Percentiles rank a stretch among this genome's conserved stretches.
Conservation (phyloP, 53 echinoderm and acorn worm genomes). For the Echinometra lucunter region DNA sequence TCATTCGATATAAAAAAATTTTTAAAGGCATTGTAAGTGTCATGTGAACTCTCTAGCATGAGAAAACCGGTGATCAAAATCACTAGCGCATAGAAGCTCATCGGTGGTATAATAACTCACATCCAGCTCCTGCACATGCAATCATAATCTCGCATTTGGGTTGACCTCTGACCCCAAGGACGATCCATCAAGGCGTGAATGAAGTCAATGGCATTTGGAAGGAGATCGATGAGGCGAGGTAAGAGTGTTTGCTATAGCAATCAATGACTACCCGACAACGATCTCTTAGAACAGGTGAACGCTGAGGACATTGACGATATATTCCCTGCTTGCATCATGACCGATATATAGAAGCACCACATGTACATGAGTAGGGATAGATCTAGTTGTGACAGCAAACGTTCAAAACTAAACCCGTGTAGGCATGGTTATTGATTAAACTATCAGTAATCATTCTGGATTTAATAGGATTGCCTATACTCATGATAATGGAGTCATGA, state of each 20-base stretch:
- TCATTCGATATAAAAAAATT: background rate
- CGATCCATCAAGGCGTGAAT: background rate
- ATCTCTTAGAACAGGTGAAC: background rate
- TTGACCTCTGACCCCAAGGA: background rate
- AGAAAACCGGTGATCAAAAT: background rate
- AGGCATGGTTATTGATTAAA: background rate
- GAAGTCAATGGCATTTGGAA: conserved; percentile 2
- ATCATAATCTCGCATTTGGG: background rate
- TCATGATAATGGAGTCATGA: no score
- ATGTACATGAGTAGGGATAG: background rate
- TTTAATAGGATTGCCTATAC: background rate
- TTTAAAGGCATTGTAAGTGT: background rate
- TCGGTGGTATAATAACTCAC: background rate
- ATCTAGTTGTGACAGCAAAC: background rate
- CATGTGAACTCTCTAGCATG: background rate
- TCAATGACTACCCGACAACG: background rate
- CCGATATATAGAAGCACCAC: background rate
- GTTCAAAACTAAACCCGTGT: background rate
- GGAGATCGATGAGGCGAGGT: conserved; percentile 15
- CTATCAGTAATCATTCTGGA: background rate
- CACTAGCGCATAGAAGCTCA: background rate
- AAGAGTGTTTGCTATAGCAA: conserved; percentile 30
- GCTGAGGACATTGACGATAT: background rate
- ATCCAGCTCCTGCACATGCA: background rate
- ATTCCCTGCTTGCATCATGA: background rate